These are phyloP conservation scores for Bufotes viridis DNA, from an alignment of 2,797 vertebrate genomes.

Conservation along the genomic window DNA sequence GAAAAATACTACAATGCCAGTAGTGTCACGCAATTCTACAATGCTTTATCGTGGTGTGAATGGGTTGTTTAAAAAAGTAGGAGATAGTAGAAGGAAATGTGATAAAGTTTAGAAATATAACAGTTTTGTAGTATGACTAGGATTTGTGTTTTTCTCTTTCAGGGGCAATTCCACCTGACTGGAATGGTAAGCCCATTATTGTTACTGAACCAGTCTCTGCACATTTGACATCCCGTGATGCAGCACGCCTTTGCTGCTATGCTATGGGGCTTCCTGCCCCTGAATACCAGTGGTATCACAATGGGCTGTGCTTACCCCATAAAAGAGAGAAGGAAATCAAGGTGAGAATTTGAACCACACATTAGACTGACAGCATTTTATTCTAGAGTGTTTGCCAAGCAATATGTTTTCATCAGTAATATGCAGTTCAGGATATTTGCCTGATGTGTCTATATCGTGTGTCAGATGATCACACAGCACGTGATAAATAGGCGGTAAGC, in stretches of 20 bases:
- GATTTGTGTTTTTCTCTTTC: constrained; percentile 10
- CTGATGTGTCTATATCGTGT: neutral
- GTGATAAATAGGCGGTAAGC: neutral
- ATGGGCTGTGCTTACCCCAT: constrained; percentile 75
- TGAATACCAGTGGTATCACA: constrained; percentile 85
- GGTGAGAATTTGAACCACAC: constrained; percentile 68
- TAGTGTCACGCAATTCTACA: too few species aligned
- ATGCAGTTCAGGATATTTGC: neutral
- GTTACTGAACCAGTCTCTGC: constrained; percentile 75
- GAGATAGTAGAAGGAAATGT: too few species aligned
- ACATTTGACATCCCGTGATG: constrained; percentile 70
- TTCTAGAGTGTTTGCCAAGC: neutral
- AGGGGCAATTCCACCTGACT: constrained; percentile 70
- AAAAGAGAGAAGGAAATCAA: constrained; percentile 71
- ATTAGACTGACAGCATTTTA: neutral
- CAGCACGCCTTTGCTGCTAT: constrained; percentile 74
- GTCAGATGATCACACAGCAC: neutral
- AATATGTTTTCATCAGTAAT: neutral
- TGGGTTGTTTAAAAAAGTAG: too few species aligned
- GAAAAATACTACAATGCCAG: too few species aligned
- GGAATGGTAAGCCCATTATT: constrained; percentile 81
- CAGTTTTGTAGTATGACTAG: neutral
- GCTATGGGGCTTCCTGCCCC: constrained; percentile 84
- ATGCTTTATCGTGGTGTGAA: too few species aligned
- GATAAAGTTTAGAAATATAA: neutral